Percentiles rank a stretch among this genome's conserved stretches.
Evolutionary conservation across 2,888 invertebrate species (phyloP).

Genomic region (Rhopalosiphum nymphaeae): DNA sequence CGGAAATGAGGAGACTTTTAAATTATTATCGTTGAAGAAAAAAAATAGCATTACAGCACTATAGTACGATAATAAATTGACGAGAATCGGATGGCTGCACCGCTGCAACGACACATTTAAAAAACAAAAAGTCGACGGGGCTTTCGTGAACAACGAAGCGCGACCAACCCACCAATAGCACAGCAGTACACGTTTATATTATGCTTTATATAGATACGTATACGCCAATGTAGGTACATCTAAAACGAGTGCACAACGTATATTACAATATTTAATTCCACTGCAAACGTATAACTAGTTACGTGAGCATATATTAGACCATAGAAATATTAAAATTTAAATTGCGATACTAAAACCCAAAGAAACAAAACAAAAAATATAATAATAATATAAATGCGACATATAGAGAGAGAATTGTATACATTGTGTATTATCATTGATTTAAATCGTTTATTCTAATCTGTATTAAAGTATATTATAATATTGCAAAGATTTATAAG

Average conservation of each 20-base stretch:
- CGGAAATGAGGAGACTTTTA: constrained; percentile 8
- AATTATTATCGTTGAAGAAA: neutral
- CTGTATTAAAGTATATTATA: neutral
- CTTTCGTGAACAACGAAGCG: neutral
- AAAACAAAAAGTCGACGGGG: neutral
- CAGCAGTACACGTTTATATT: neutral
- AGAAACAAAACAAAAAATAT: neutral
- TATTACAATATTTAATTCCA: neutral
- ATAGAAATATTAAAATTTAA: neutral
- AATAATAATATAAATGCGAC: neutral
- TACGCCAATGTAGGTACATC: neutral
- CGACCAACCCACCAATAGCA: neutral
- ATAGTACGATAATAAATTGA: neutral
- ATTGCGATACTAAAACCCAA: neutral
- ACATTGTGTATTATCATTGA: neutral
- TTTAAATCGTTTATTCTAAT: neutral
- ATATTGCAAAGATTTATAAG: neutral
- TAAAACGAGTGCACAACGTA: neutral
- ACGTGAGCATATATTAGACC: neutral
- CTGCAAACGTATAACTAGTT: neutral
- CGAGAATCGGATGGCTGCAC: neutral
- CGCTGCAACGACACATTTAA: neutral
- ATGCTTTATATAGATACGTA: neutral
- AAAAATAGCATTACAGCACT: neutral
- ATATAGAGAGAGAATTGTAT: neutral